phyloP scores from a whole-genome alignment of 2,797 vertebrate species.

The Eulemur albifrons region DNA sequence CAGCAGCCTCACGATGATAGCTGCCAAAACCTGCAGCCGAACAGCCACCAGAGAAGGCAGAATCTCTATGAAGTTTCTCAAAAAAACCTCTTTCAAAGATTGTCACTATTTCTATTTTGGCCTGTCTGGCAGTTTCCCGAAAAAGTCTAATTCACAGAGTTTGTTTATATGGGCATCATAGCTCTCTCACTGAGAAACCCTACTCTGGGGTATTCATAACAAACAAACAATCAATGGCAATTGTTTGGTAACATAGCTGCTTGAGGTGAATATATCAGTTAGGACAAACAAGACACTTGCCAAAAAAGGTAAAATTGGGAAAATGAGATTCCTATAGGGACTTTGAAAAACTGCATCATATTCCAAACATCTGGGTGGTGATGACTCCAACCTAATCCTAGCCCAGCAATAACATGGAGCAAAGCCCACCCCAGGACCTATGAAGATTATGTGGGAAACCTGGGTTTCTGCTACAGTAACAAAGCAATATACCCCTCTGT shows the following conservation, averaged over 20 bases:
- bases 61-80: background rate
- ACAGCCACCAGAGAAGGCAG: background rate
- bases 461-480: background rate
- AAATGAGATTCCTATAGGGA: background rate
- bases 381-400: background rate
- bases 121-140: background rate
- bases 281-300: background rate
- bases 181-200: background rate
- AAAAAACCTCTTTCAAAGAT: background rate
- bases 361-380: no score
- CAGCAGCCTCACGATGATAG: background rate
- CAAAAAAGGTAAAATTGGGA: background rate
- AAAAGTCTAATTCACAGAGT: background rate
- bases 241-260: background rate
- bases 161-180: background rate
- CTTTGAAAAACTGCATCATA: background rate
- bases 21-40: background rate
- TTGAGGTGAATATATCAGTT: background rate
- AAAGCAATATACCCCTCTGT: background rate
- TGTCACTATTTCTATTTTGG: background rate
- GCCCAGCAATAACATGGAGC: background rate
- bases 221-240: background rate
- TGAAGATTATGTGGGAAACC: background rate
- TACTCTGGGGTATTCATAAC: background rate
- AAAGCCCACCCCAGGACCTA: background rate